phyloP scores from a whole-genome alignment of 2,888 invertebrate genomes.

The Leptopilina myrica region DNA sequence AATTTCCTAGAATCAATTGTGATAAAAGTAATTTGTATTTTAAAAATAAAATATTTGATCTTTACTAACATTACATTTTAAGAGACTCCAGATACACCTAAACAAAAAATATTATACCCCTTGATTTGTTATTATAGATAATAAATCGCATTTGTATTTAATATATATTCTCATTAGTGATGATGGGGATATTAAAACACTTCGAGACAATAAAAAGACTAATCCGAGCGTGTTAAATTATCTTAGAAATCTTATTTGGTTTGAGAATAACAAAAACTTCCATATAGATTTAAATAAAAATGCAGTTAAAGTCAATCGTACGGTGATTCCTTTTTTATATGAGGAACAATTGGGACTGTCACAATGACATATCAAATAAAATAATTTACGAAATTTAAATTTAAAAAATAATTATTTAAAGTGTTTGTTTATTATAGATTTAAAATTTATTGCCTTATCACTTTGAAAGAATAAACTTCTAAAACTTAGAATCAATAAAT shows the following conservation, averaged over 20 bases:
- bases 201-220: not conserved
- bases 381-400: not conserved
- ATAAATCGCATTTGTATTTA: not conserved
- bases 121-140: not conserved
- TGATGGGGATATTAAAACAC: not conserved
- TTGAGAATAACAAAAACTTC: not conserved
- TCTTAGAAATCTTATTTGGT: not conserved
- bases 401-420: not conserved
- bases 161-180: not conserved
- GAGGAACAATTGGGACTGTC: not conserved
- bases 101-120: too few relatives aligned
- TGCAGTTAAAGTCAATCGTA: not conserved
- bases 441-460: too few relatives aligned
- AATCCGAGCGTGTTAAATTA: constrained; percentile 2
- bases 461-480: too few relatives aligned
- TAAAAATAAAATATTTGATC: too few relatives aligned
- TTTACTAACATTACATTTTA: too few relatives aligned
- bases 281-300: not conserved
- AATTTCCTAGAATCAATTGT: too few relatives aligned
- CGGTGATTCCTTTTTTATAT: not conserved
- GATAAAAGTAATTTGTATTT: too few relatives aligned
- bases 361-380: not conserved
- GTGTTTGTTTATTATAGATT: too few relatives aligned
- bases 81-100: too few relatives aligned
- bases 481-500: too few relatives aligned